Base-by-base conservation (phyloP, 2,888 invertebrate genomes). In the Drosophila dives region DNA sequence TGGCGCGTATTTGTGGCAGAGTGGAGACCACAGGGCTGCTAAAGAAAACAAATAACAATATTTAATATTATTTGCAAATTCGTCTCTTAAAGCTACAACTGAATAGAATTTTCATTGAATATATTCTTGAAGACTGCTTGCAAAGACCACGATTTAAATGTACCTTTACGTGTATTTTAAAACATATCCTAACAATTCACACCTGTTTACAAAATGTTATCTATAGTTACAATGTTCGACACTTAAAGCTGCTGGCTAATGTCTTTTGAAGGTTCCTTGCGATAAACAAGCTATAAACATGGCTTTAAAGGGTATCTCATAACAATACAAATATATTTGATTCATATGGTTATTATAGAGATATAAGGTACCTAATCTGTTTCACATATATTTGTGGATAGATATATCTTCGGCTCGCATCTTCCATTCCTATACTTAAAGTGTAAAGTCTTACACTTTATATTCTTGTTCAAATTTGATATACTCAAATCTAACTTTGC, bases 11-110 rank as follows among this genome's bases (percentile, higher is more conserved):
- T 60, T 92, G 91, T 1, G 92, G 92, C 55, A 91, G 40, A 4
- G 92, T 69, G 3, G 92, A 81, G 2, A 92, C 84, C n/a, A 90
- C 92, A 32, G 91, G 92, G 59, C 92, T 91, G 65, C 92, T 91
- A 64, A 58, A 54, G 8, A 64, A 71, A 45, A 32, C 7, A 63
- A 15, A 33, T 26, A 15, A 26, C 7, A 4, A 7, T 45, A 17
- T 42, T 10, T 42, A 4, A 5, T 20, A 26, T 45, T 23, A 45
- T 8, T 15, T 45, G 15, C 20, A 45, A 45, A 20, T 20, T 15
- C 7, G 2, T 17, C 15, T 15, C 23, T 48, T 48, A 48, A 48
- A 23, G 15, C 8, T 15, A 42, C 3, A 12, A 11, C 20, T 42
- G 20, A 42, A 20, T 12, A 12, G 20, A 42, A 42, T 12, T 20